A percentile compares a stretch with the other conserved stretches of the same genome.
These are phyloP conservation scores for Todiramphus chloris DNA, from an alignment of 2,113 vertebrate species.

Conservation along the genomic window DNA sequence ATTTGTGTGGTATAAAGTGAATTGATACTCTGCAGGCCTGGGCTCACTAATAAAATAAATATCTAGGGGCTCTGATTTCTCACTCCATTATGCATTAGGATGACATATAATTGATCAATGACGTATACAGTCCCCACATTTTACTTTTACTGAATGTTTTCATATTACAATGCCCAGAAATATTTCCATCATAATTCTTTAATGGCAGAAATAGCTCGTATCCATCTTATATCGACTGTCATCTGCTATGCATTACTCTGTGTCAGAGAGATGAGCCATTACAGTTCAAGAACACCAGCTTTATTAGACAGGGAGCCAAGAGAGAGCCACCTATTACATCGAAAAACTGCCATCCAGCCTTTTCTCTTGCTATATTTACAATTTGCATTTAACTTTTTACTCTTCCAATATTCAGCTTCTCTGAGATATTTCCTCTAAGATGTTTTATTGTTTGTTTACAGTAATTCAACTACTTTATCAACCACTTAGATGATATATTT, in stretches of 20 bases:
- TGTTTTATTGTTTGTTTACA: slow-evolving; percentile 28
- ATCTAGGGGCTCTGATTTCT: background rate
- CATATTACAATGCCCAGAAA: background rate
- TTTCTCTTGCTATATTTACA: background rate
- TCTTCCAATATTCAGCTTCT: background rate
- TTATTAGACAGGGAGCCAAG: background rate
- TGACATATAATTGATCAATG: background rate
- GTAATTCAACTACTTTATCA: slow-evolving; percentile 23
- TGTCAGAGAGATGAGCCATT: background rate
- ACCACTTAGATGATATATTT: slow-evolving; percentile 15
- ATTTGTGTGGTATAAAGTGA: background rate
- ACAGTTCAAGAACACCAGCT: background rate
- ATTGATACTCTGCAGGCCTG: background rate
- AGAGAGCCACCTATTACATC: background rate
- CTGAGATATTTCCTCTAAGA: background rate
- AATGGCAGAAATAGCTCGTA: background rate
- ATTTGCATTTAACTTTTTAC: background rate
- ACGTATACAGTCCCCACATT: background rate
- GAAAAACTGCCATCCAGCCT: background rate
- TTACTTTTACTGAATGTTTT: background rate
- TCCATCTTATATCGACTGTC: background rate
- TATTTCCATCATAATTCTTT: background rate
- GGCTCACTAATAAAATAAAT: background rate
- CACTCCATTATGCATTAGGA: background rate
- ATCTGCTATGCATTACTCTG: background rate